phyloP scores from a whole-genome alignment of 2,113 vertebrate species.

The Takifugu flavidus region DNA sequence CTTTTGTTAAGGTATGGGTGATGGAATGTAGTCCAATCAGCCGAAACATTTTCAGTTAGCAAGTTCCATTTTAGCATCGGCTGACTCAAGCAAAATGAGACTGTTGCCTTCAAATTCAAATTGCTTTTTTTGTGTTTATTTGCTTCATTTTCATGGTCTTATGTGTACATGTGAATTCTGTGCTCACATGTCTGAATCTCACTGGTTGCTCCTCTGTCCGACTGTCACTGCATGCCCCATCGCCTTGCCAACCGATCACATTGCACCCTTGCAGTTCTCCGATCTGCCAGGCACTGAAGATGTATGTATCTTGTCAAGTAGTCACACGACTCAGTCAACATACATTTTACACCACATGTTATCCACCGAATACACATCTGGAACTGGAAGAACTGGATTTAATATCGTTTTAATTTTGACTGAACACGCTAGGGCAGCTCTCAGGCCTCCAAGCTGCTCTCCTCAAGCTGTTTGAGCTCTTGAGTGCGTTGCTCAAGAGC shows the following conservation, averaged over 20 bases:
- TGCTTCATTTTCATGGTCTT: constrained; percentile 55
- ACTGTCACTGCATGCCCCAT: constrained; percentile 53
- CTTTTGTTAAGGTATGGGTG: background rate
- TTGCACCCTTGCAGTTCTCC: constrained; percentile 33
- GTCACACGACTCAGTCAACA: constrained; percentile 15
- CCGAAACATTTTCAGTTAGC: background rate
- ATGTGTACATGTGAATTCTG: constrained; percentile 29
- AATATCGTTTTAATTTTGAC: background rate
- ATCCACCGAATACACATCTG: constrained; percentile 26
- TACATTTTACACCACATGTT: constrained; percentile 3
- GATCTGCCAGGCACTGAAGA: constrained; percentile 37
- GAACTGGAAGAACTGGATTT: background rate
- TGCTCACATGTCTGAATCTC: constrained; percentile 45
- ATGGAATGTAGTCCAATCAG: background rate
- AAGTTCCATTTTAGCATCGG: background rate
- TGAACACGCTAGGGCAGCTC: constrained; percentile 1
- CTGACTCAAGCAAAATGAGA: background rate
- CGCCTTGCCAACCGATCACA: constrained; percentile 35
- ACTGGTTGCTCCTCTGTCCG: constrained; percentile 53
- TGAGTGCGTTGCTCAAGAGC: constrained; percentile 13
- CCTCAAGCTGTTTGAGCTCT: constrained; percentile 9
- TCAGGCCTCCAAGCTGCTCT: constrained; percentile 3
- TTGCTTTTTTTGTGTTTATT: constrained; percentile 48
- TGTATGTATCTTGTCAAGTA: constrained; percentile 45
- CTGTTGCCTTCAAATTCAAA: background rate